Percentiles rank a stretch among this genome's conserved stretches.
These are phyloP conservation scores for Pantelozetes paolii DNA, from an alignment of 2,888 invertebrate genomes.

Conservation along the genomic window DNA sequence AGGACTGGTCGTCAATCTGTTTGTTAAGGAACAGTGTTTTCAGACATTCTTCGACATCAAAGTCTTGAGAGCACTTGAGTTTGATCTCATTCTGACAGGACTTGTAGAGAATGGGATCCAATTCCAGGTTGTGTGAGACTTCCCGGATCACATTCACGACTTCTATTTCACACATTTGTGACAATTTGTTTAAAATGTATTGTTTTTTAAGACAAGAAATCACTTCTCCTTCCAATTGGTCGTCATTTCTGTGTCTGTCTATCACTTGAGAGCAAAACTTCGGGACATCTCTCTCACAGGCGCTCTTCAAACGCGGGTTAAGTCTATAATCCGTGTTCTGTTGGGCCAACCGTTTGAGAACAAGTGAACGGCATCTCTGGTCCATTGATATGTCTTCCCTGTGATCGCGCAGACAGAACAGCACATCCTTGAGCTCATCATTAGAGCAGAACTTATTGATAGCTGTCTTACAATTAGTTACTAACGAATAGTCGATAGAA, in stretches of 20 bases:
- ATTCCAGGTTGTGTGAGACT: conserved; percentile 81
- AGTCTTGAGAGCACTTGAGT: conserved; percentile 44
- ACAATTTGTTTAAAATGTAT: conserved; percentile 55
- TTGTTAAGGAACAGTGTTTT: conserved; percentile 57
- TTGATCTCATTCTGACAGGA: conserved; percentile 63
- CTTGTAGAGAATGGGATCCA: conserved; percentile 78
- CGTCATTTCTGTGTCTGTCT: conserved; percentile 55
- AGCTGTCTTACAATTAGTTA: conserved; percentile 78
- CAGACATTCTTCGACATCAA: conserved; percentile 76
- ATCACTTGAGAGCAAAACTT: conserved; percentile 63
- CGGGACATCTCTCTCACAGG: conserved; percentile 75
- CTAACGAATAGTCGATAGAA: conserved; percentile 76
- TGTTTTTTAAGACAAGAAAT: conserved; percentile 65
- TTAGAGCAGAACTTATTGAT: conserved; percentile 77
- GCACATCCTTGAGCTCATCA: conserved; percentile 59
- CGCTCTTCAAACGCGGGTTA: conserved; percentile 74
- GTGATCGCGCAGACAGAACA: conserved; percentile 59
- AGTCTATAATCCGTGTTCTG: conserved; percentile 84
- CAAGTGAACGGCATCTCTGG: conserved; percentile 72
- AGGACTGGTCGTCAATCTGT: conserved; percentile 46
- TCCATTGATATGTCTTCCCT: conserved; percentile 74
- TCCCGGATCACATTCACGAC: conserved; percentile 75
- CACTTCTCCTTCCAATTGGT: conserved; percentile 77
- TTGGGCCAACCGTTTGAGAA: conserved; percentile 82
- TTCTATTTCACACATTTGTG: conserved; percentile 72